These are phyloP conservation scores for Anabas testudineus DNA, from an alignment of 2,797 vertebrate species.

Conservation along the genomic window DNA sequence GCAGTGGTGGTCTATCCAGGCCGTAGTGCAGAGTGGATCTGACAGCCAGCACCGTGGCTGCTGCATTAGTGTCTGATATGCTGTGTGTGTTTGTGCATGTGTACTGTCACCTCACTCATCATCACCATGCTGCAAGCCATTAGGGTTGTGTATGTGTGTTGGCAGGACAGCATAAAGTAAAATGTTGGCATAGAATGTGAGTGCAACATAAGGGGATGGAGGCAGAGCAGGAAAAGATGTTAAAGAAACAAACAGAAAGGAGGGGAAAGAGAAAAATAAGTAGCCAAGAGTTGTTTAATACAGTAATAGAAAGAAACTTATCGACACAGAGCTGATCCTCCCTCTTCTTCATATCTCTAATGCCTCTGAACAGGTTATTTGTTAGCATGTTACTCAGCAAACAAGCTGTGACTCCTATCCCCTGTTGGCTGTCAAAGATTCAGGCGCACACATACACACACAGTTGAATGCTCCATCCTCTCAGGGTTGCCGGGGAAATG, in stretches of 20 bases:
- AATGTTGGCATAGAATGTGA: not conserved
- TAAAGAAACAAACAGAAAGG: not conserved
- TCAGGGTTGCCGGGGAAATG: slow-evolving; percentile 31
- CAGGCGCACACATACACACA: slow-evolving; percentile 19
- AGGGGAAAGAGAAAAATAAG: not conserved
- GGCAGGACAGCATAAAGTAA: not conserved
- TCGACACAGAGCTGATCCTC: slow-evolving; percentile 37
- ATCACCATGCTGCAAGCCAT: slow-evolving; percentile 36
- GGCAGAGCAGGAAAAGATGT: not conserved
- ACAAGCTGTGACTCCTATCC: slow-evolving; percentile 68
- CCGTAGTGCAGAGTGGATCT: slow-evolving; percentile 58
- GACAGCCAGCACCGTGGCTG: slow-evolving; percentile 59
- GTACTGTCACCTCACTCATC: slow-evolving; percentile 47
- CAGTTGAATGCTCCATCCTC: slow-evolving; percentile 21
- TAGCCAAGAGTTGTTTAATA: not conserved
- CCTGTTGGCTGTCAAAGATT: slow-evolving; percentile 55
- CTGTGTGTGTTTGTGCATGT: slow-evolving; percentile 58
- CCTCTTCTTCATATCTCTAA: slow-evolving; percentile 46
- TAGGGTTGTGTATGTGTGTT: slow-evolving; percentile 18
- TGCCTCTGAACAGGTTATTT: slow-evolving; percentile 76
- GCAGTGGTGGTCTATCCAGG: slow-evolving; percentile 22
- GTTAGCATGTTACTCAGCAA: slow-evolving; percentile 74
- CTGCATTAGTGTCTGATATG: slow-evolving; percentile 71
- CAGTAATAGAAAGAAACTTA: slow-evolving; percentile 7
- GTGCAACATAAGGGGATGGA: not conserved